phyloP scores from a whole-genome alignment of 2,797 vertebrate species.

The Alosa sapidissima region DNA sequence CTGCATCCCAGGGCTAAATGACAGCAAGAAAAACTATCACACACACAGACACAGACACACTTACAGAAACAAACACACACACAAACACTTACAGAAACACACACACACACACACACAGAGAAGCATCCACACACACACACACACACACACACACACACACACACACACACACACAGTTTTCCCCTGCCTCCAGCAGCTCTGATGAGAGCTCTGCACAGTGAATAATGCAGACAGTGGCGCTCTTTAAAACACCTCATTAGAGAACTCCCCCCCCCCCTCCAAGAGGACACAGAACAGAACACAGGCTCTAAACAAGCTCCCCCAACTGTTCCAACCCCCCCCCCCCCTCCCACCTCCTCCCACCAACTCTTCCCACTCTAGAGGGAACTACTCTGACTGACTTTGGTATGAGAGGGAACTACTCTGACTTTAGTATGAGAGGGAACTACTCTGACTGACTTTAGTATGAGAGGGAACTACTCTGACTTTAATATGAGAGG shows the following conservation, averaged over 20 bases:
- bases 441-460: too few relatives aligned
- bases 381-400: too few relatives aligned
- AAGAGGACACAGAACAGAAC: too few relatives aligned
- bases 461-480: too few relatives aligned
- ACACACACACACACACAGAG: neutral
- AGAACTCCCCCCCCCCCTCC: too few relatives aligned
- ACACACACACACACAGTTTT: neutral
- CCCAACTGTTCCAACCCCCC: neutral
- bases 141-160: neutral
- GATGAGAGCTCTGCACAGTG: neutral
- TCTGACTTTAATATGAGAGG: too few relatives aligned
- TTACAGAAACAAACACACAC: neutral
- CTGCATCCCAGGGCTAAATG: conserved; percentile 30
- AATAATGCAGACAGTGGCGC: neutral
- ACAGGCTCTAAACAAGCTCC: too few relatives aligned
- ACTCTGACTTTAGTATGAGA: too few relatives aligned
- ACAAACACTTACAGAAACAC: neutral
- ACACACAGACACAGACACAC: conserved; percentile 5
- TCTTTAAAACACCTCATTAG: neutral
- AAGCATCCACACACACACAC: neutral
- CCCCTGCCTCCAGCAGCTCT: neutral
- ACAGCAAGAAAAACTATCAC: neutral
- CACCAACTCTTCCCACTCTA: neutral
- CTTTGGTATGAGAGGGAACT: too few relatives aligned
- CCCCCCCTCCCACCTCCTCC: too few relatives aligned